Percentiles rank a stretch among this genome's conserved stretches.
Evolutionary conservation across 1,140 invertebrate genomes (phyloP).

Genomic region (Trichogramma pretiosum): DNA sequence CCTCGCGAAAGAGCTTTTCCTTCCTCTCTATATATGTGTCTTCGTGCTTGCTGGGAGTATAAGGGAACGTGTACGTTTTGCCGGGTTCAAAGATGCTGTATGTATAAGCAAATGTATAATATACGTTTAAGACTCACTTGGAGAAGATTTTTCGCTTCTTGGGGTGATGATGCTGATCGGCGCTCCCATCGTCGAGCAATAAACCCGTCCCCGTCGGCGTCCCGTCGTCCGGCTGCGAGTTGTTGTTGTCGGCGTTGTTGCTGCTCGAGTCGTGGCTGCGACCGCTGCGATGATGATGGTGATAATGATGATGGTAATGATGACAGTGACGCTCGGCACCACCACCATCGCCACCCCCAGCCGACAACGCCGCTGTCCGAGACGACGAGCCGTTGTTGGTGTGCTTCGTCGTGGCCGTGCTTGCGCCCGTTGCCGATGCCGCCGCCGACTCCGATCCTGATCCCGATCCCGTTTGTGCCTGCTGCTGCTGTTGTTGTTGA

Average conservation of each 20-base stretch:
- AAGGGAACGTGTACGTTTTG: too few species aligned
- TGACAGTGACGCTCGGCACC: constrained; percentile 15
- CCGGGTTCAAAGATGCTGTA: too few species aligned
- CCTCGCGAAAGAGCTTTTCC: constrained; percentile 1
- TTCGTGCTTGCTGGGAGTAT: too few species aligned
- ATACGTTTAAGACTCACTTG: constrained; percentile 37
- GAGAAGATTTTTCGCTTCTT: constrained; percentile 36
- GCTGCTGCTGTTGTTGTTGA: constrained; percentile 2
- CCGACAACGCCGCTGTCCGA: neutral
- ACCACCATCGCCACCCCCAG: neutral
- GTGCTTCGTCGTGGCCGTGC: constrained; percentile 19
- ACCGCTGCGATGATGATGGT: constrained; percentile 30
- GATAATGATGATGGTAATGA: constrained; percentile 31
- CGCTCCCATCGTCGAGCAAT: too few species aligned
- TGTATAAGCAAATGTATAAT: too few species aligned
- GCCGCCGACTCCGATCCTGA: constrained; percentile 18
- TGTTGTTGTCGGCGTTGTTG: too few species aligned
- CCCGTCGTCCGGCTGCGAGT: too few species aligned
- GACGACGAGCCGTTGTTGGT: constrained; percentile 16
- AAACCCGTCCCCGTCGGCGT: too few species aligned
- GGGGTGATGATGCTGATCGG: constrained; percentile 23
- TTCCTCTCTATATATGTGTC: too few species aligned
- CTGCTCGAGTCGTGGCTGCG: constrained; percentile 19
- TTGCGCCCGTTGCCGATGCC: constrained; percentile 27
- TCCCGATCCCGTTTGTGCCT: neutral